Evolutionary conservation across 2,888 invertebrate genomes (phyloP).

Genomic region (Drosophila merina): DNA sequence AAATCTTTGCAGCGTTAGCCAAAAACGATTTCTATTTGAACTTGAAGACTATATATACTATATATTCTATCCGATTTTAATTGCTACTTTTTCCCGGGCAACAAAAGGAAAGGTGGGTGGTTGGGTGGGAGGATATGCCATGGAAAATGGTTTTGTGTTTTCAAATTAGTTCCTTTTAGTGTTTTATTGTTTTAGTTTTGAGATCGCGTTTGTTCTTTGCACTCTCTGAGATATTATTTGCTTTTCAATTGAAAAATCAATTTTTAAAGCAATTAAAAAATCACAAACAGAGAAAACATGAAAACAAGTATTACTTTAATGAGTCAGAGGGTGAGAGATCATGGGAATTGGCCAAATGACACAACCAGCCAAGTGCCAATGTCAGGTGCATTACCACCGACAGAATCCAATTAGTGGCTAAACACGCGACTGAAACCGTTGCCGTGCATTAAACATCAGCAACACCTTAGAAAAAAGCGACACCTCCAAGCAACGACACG

Average conservation of each 20-base stretch:
- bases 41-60: constrained; percentile 57
- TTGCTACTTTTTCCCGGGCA: constrained; percentile 37
- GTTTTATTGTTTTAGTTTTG: constrained; percentile 2
- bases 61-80: constrained; percentile 49
- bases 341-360: constrained; percentile 29
- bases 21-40: constrained; percentile 76
- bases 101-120: constrained; percentile 21
- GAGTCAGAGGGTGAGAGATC: constrained; percentile 25
- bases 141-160: neutral
- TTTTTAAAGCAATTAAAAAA: constrained; percentile 69
- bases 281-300: constrained; percentile 70
- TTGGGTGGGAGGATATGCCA: constrained; percentile 22
- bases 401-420: no score
- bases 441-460: no score
- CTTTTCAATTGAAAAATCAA: constrained; percentile 69
- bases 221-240: constrained; percentile 30
- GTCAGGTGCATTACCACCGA: no score
- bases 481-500: no score
- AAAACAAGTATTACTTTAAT: constrained; percentile 20
- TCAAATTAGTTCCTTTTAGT: constrained; percentile 20
- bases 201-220: neutral
- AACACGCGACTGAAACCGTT: no score
- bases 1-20: constrained; percentile 45
- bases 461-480: no score
- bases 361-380: constrained; percentile 16